Evolutionary conservation across 1,140 invertebrate species (phyloP).

Genomic region (Magallana angulata): DNA sequence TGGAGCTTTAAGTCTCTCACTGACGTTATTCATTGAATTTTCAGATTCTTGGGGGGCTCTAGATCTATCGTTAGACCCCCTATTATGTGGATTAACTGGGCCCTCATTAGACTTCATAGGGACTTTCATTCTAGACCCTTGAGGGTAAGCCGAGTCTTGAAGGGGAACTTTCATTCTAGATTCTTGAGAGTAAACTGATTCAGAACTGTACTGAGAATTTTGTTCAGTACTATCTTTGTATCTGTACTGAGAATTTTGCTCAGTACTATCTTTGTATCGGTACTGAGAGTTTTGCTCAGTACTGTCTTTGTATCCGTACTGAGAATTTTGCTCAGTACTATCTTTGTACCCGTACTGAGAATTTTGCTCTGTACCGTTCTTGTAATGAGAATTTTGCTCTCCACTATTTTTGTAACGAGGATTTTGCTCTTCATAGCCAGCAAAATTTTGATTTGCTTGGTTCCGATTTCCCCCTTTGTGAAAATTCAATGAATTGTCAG

Average conservation of each 20-base stretch:
- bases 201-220: too few species aligned
- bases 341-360: background rate
- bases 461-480: background rate
- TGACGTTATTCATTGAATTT: constrained; percentile 17
- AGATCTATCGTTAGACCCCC: background rate
- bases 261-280: too few species aligned
- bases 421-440: background rate
- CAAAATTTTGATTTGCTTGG: background rate
- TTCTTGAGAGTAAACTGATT: background rate
- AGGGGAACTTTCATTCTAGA: constrained; percentile 2
- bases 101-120: background rate
- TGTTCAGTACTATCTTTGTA: too few species aligned
- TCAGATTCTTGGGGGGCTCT: background rate
- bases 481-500: constrained; percentile 32
- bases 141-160: background rate
- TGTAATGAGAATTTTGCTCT: too few species aligned
- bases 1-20: background rate
- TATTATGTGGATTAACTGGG: background rate
- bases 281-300: too few species aligned
- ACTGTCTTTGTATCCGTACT: too few species aligned
- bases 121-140: background rate
- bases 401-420: background rate
- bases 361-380: too few species aligned
- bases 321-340: background rate
- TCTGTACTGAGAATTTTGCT: too few species aligned